Evolutionary conservation across 2,113 vertebrate species (phyloP).

Genomic region (Malurus cyaneus): DNA sequence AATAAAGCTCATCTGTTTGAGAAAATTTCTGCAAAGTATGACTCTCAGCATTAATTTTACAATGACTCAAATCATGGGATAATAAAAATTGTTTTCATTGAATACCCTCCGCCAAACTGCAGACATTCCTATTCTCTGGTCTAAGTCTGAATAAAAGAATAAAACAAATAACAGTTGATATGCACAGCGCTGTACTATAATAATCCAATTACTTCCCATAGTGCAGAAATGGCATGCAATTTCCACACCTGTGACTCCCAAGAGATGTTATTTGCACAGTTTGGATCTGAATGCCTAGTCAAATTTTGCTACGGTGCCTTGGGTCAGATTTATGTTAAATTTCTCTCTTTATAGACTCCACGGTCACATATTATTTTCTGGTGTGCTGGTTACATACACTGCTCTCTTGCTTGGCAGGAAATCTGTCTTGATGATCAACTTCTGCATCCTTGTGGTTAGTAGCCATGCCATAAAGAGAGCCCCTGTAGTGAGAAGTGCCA

Average conservation of each 20-base stretch:
- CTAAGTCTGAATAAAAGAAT: constrained; percentile 23
- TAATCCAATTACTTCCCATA: constrained; percentile 69
- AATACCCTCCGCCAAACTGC: background rate
- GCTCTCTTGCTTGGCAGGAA: constrained; percentile 35
- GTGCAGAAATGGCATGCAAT: constrained; percentile 64
- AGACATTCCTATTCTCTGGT: background rate
- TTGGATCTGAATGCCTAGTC: constrained; percentile 63
- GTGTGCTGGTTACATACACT: background rate
- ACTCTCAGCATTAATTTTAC: background rate
- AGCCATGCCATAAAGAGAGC: background rate
- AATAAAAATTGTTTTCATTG: background rate
- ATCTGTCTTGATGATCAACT: constrained; percentile 22
- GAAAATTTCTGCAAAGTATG: background rate
- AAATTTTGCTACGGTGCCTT: constrained; percentile 26
- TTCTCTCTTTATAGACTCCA: constrained; percentile 11
- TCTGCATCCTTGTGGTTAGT: background rate
- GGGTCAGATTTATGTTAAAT: constrained; percentile 43
- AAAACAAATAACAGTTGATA: constrained; percentile 41
- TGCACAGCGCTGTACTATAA: constrained; percentile 35
- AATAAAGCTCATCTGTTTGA: background rate
- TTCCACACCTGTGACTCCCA: constrained; percentile 60
- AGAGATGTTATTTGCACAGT: constrained; percentile 69
- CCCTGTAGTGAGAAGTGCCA: background rate
- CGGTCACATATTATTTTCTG: constrained; percentile 35
- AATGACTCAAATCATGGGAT: background rate